Conservation (phyloP, 35 echinoderm and acorn worm species). For the Hemicentrotus pulcherrimus region DNA sequence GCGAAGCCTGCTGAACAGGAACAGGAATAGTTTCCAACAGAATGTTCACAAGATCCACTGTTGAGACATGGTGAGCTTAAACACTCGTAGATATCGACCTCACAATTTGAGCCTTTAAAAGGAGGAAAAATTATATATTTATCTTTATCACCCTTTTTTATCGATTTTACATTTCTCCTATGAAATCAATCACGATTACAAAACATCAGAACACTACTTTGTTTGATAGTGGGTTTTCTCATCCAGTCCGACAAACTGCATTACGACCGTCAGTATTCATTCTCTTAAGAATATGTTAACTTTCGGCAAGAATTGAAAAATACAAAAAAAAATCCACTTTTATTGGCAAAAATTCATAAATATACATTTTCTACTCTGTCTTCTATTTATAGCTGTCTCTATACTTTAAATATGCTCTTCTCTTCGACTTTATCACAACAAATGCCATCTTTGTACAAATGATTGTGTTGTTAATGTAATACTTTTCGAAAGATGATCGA, state of each 20-base stretch:
- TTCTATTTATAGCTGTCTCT: too few species aligned
- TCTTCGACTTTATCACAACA: background rate
- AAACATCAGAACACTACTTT: too few species aligned
- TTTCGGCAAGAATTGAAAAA: too few species aligned
- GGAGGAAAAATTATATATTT: background rate
- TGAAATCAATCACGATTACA: background rate
- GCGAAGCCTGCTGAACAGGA: conserved; percentile 58
- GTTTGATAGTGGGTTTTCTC: too few species aligned
- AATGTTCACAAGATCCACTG: conserved; percentile 55
- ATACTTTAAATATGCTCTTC: background rate
- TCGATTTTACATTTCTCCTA: background rate
- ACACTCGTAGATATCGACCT: conserved; percentile 67
- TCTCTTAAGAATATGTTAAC: too few species aligned
- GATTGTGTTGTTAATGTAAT: background rate
- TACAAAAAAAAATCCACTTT: too few species aligned
- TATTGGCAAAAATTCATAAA: too few species aligned
- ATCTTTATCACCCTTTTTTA: background rate
- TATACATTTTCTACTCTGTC: too few species aligned
- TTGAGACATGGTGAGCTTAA: conserved; percentile 61
- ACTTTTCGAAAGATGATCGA: background rate
- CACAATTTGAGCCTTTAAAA: conserved; percentile 61
- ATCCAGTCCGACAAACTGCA: too few species aligned
- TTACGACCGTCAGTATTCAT: too few species aligned
- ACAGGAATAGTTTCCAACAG: conserved; percentile 56
- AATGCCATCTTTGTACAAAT: too few species aligned